Base-by-base conservation (phyloP, 2,113 vertebrate genomes). In the Variabilichromis moorii region DNA sequence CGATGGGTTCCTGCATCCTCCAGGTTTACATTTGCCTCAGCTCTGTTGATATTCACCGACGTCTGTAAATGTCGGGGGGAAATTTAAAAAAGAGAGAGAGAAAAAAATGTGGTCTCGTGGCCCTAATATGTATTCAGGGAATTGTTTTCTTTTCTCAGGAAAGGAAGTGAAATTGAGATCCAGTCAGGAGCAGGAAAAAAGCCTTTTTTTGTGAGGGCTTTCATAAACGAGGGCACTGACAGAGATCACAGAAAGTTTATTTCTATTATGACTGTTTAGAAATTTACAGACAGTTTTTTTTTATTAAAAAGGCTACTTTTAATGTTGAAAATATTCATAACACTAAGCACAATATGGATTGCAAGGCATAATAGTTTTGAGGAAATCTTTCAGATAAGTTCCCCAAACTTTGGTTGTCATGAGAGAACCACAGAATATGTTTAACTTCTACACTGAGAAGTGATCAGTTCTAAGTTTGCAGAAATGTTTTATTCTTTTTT, bases 91-190 rank as follows among this genome's bases (percentile, higher is more conserved):
- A 63, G 17, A 17, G 12, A 16, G 33, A 13, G 9, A 13, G 14
- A n/a, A 33, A 19, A 80, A 83, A 35, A 51, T 1, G n/a, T 5
- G 16, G 19, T 47, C 55, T 53, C 16, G 24, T 47, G 16, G 17
- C 12, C 47, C 14, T 47, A 42, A 63, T 80, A 73, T 81, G 81
- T 33, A 71, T 89, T 86, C 63, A 87, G 73, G 12, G 47, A 51
- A 84, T 24, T 84, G 85, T 90, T 94, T 90, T 86, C 63, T 50
- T 91, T 92, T 80, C 13, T 2, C 84, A 61, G 76, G 63, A 91
- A 84, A 59, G 91, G 92, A 95, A 92, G 91, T 90, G 90, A 94
- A 82, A 82, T 84, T 93, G 59, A 94, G 90, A 92, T 86, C 82
- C 53, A 89, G 78, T 42, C 73, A 51, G 19, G 76, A 13, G 8